phyloP scores from a whole-genome alignment of 2,797 vertebrate genomes.

The Heterohyrax brucei region DNA sequence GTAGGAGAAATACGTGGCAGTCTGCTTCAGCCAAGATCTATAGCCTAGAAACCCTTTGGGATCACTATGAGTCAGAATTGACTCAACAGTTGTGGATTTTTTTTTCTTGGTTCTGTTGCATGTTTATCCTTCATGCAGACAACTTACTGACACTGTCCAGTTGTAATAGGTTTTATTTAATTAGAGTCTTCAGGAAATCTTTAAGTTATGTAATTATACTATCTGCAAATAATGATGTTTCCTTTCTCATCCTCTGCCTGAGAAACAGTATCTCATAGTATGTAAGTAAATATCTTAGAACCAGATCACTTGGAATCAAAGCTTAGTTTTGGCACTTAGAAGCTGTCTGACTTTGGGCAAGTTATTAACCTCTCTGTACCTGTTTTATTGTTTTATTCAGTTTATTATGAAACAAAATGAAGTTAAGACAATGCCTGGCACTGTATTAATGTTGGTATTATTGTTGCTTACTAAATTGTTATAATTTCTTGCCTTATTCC shows the following conservation, averaged over 20 bases:
- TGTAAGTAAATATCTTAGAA: neutral
- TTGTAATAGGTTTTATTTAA: neutral
- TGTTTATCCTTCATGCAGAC: neutral
- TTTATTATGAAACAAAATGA: neutral
- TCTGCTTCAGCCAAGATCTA: too few relatives aligned
- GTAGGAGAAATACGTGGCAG: too few relatives aligned
- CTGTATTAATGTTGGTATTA: neutral
- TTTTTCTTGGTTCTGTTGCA: rapidly evolving
- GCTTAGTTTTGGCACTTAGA: neutral
- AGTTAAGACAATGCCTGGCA: neutral
- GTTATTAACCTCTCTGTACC: slow-evolving; percentile 2
- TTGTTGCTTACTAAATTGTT: neutral
- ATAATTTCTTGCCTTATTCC: slow-evolving; percentile 63
- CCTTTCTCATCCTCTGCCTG: neutral
- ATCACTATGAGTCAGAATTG: too few relatives aligned
- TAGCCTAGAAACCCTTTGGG: too few relatives aligned
- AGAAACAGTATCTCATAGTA: neutral
- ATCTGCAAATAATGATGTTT: neutral
- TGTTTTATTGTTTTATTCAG: neutral
- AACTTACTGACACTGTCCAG: neutral
- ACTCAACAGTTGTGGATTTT: too few relatives aligned
- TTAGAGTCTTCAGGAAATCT: neutral
- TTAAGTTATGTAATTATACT: neutral
- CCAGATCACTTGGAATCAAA: neutral
- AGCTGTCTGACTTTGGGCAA: slow-evolving; percentile 7